Conservation (phyloP, 2,797 vertebrate genomes). For the Hippopotamyrus pictus region DNA sequence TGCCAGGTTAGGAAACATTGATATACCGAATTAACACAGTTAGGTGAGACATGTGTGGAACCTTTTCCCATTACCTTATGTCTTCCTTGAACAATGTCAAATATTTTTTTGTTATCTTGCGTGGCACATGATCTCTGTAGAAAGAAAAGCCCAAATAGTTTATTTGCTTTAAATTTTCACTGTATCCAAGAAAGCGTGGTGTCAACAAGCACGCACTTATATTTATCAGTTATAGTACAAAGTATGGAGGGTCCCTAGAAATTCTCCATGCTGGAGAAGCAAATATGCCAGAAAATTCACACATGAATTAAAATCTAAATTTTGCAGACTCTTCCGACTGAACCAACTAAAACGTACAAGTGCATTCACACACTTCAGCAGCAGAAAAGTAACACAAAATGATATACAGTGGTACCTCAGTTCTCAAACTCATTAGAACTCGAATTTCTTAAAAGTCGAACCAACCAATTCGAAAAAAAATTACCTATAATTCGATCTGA, state of each 20-base stretch:
- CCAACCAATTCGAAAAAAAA: too few relatives aligned
- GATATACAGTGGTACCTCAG: too few relatives aligned
- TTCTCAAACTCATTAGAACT: too few relatives aligned
- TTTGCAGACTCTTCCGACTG: neutral
- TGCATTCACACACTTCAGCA: neutral
- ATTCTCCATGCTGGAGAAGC: neutral
- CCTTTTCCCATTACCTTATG: slow-evolving; percentile 57
- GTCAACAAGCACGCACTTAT: neutral
- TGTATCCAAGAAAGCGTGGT: neutral
- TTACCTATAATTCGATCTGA: too few relatives aligned
- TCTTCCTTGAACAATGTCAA: slow-evolving; percentile 68
- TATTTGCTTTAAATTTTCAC: neutral
- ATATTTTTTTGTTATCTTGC: slow-evolving; percentile 68
- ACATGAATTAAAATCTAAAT: neutral
- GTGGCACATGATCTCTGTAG: slow-evolving; percentile 69
- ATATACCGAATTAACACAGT: neutral
- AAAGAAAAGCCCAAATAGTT: slow-evolving; percentile 18
- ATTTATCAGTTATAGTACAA: neutral
- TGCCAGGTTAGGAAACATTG: neutral
- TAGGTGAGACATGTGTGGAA: neutral
- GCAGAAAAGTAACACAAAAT: neutral
- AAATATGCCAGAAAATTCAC: neutral
- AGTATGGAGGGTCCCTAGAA: neutral
- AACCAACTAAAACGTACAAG: neutral
- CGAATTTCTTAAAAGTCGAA: too few relatives aligned